Evolutionary conservation across 1,140 invertebrate genomes (phyloP).

Genomic region (Tetranychus cinnabarinus): DNA sequence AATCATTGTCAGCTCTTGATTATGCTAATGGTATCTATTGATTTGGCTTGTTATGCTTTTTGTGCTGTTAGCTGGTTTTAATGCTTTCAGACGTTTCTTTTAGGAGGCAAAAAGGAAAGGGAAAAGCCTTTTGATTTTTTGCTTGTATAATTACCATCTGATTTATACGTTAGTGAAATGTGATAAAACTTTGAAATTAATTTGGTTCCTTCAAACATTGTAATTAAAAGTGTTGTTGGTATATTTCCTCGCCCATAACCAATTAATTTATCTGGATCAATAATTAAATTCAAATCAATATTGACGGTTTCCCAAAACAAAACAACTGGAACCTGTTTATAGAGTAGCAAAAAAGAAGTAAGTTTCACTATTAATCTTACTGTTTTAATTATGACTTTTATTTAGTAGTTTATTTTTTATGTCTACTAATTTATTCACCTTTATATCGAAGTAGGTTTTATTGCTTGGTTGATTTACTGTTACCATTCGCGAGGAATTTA

Average conservation of each 20-base stretch:
- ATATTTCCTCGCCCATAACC: not conserved
- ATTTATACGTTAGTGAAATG: not conserved
- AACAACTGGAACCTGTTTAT: not conserved
- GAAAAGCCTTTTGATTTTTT: no score
- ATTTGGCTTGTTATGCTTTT: no score
- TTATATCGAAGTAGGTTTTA: not conserved
- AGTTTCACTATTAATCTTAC: no score
- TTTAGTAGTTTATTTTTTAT: no score
- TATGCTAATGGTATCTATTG: no score
- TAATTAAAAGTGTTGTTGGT: not conserved
- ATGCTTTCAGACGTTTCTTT: no score
- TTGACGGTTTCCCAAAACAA: not conserved
- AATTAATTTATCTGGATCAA: not conserved
- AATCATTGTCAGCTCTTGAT: no score
- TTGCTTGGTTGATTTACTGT: not conserved
- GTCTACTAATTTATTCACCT: not conserved
- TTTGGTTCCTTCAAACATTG: not conserved
- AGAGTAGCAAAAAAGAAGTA: no score
- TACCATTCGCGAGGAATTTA: not conserved
- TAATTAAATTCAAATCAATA: not conserved
- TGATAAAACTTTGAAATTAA: not conserved
- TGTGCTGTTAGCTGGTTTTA: no score
- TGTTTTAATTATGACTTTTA: no score
- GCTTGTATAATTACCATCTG: not conserved
- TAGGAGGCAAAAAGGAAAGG: no score